Percentiles rank a stretch among this genome's conserved stretches.
Evolutionary conservation across 2,888 invertebrate species (phyloP).

Genomic region (Arrhopalites spinosus): DNA sequence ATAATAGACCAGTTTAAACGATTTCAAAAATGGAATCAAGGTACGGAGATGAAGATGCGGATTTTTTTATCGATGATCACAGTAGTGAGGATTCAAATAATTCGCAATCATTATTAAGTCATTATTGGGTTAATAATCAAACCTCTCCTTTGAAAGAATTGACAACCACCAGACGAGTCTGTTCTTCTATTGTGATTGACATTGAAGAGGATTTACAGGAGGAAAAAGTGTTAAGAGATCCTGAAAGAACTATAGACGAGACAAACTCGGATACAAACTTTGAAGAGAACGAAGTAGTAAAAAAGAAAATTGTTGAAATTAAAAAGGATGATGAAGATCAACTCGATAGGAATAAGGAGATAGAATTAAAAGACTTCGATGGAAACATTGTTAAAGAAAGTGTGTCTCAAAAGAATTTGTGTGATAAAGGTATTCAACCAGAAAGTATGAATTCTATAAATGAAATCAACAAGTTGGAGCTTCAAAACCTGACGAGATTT

Average conservation of each 20-base stretch:
- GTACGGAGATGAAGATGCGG: too few species aligned
- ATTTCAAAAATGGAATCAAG: too few species aligned
- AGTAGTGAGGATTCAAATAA: too few species aligned
- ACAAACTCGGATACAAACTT: conserved; percentile 28
- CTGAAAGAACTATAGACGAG: background rate
- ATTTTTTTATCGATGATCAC: too few species aligned
- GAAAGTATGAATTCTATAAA: conserved; percentile 28
- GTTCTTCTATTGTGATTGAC: conserved; percentile 29
- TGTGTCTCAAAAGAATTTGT: background rate
- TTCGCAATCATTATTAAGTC: too few species aligned
- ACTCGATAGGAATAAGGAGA: conserved; percentile 1
- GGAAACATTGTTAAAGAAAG: background rate
- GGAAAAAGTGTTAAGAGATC: background rate
- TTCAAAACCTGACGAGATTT: conserved; percentile 39
- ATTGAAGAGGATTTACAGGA: conserved; percentile 18
- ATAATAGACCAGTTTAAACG: too few species aligned
- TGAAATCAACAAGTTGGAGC: conserved; percentile 20
- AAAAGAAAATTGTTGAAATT: too few species aligned
- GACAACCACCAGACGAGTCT: background rate
- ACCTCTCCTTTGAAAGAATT: background rate
- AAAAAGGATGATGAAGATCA: background rate
- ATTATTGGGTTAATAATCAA: too few species aligned
- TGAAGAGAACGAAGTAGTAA: conserved; percentile 24
- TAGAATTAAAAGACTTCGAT: background rate
- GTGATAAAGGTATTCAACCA: background rate